A percentile compares a stretch with the other conserved stretches of the same genome.
Evolutionary conservation across 1,140 invertebrate species (phyloP).

Genomic region (Mamestra configurata): DNA sequence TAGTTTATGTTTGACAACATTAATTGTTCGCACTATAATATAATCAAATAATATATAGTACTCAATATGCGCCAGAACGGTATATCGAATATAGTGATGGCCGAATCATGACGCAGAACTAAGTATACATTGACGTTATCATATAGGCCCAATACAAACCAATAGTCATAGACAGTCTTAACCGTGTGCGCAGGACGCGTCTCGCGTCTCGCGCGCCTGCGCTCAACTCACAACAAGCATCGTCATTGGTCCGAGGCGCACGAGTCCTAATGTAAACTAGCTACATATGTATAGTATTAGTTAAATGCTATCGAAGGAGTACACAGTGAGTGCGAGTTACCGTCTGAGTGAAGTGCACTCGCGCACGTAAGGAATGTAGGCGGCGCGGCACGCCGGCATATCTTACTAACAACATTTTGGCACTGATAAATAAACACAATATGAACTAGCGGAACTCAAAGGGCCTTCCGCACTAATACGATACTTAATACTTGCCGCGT

Average conservation of each 20-base stretch:
- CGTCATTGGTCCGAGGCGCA: constrained; percentile 69
- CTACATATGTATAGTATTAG: constrained; percentile 35
- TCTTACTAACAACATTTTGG: constrained; percentile 57
- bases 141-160: constrained; percentile 41
- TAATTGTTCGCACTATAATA: constrained; percentile 37
- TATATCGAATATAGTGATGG: constrained; percentile 21
- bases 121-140: constrained; percentile 9
- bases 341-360: neutral
- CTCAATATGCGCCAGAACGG: constrained; percentile 24
- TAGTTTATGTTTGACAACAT: constrained; percentile 35
- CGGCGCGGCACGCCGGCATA: constrained; percentile 3
- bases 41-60: constrained; percentile 19
- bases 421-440: constrained; percentile 59
- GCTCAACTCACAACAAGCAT: constrained; percentile 33
- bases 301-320: constrained; percentile 51
- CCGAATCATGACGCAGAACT: neutral
- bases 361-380: neutral
- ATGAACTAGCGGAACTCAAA: constrained; percentile 40
- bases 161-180: constrained; percentile 37
- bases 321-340: constrained; percentile 8
- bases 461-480: neutral
- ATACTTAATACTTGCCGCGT: too few relatives aligned
- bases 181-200: neutral
- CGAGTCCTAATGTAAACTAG: constrained; percentile 35
- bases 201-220: neutral